Evolutionary conservation across 2,797 vertebrate species (phyloP).

Genomic region (Botia kubotai): DNA sequence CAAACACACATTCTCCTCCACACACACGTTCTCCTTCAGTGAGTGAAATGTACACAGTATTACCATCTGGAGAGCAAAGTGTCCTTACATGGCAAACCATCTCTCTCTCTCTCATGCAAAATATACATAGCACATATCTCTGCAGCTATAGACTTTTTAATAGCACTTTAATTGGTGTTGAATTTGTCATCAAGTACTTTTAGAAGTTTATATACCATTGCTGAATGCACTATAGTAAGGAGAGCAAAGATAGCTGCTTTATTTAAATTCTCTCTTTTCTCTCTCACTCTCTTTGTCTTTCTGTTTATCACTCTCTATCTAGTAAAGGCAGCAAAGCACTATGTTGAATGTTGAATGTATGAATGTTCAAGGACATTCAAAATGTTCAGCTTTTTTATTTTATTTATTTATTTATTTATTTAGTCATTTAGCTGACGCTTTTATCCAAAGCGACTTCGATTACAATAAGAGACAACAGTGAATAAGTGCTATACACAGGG

Average conservation of each 20-base stretch:
- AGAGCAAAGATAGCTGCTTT: conserved; percentile 23
- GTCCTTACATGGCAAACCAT: conserved; percentile 34
- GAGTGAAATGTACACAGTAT: conserved; percentile 45
- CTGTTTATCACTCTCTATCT: conserved; percentile 21
- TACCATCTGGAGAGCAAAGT: conserved; percentile 51
- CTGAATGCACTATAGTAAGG: neutral
- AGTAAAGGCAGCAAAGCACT: conserved; percentile 2
- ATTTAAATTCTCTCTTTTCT: conserved; percentile 4
- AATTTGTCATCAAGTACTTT: neutral
- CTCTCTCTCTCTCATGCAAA: conserved; percentile 34
- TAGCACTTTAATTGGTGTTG: neutral
- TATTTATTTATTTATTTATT: too few species aligned
- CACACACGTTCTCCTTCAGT: conserved; percentile 40
- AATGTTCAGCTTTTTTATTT: too few species aligned
- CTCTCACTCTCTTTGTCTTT: conserved; percentile 26
- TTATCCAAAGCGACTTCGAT: too few species aligned
- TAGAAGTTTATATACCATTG: neutral
- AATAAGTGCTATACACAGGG: too few species aligned
- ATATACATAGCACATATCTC: neutral
- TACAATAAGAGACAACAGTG: too few species aligned
- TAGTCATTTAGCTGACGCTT: too few species aligned
- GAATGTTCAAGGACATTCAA: too few species aligned
- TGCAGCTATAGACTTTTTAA: neutral
- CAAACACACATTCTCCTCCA: conserved; percentile 12
- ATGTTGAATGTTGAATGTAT: neutral